These are phyloP conservation scores for Eueides isabella DNA, from an alignment of 1,140 invertebrate genomes.

Conservation along the genomic window DNA sequence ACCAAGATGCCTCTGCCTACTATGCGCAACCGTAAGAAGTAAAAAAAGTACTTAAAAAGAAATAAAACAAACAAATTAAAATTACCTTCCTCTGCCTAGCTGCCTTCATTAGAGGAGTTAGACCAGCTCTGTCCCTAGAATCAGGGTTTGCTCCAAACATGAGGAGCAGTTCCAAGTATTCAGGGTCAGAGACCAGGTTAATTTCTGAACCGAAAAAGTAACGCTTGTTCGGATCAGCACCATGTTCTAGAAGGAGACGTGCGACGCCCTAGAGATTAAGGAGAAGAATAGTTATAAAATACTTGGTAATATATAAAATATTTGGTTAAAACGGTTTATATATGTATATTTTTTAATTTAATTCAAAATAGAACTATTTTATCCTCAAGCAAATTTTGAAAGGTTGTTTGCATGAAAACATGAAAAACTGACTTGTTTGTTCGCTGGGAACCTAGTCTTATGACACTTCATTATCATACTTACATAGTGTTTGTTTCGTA, in stretches of 20 bases:
- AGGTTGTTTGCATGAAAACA: too few species aligned
- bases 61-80: neutral
- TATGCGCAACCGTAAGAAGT: too few species aligned
- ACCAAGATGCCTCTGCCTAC: too few species aligned
- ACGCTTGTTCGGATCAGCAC: slow-evolving; percentile 89
- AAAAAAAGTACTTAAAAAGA: too few species aligned
- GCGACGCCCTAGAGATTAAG: slow-evolving; percentile 83
- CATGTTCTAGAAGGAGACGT: slow-evolving; percentile 86
- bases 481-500: slow-evolving; percentile 92
- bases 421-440: too few species aligned
- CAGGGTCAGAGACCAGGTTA: slow-evolving; percentile 91
- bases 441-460: too few species aligned
- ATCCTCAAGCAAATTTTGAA: too few species aligned
- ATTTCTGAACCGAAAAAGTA: slow-evolving; percentile 96
- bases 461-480: slow-evolving; percentile 50
- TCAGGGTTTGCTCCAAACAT: slow-evolving; percentile 93
- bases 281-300: neutral
- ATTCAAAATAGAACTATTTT: too few species aligned
- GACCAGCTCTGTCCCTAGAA: slow-evolving; percentile 90
- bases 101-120: slow-evolving; percentile 95
- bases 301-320: too few species aligned
- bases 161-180: slow-evolving; percentile 91
- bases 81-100: slow-evolving; percentile 88
- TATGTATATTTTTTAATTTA: too few species aligned
- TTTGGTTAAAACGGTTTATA: too few species aligned